A percentile compares a stretch with the other conserved stretches of the same genome.
Evolutionary conservation across 1,140 invertebrate genomes (phyloP).

Genomic region (Manduca sexta): DNA sequence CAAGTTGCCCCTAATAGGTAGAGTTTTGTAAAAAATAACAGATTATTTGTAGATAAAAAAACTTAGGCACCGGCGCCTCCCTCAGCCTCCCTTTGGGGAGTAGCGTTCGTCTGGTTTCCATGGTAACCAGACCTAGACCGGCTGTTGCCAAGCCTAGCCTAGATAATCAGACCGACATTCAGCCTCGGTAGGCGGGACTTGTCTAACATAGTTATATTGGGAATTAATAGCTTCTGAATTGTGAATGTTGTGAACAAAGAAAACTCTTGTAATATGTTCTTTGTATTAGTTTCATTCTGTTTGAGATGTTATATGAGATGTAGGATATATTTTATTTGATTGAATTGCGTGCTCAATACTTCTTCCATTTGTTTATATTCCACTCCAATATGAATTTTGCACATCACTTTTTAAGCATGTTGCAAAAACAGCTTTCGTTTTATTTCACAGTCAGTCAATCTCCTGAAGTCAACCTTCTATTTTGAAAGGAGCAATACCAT

Average conservation of each 20-base stretch:
- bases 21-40: not conserved
- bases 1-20: not conserved
- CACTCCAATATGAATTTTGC: no score
- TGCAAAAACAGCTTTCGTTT: no score
- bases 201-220: not conserved
- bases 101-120: slow-evolving; percentile 15
- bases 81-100: slow-evolving; percentile 3
- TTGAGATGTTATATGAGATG: no score
- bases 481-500: no score
- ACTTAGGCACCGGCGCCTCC: not conserved
- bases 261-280: no score
- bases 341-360: no score
- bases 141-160: not conserved
- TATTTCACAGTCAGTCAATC: no score
- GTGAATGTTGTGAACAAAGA: not conserved
- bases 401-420: no score
- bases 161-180: not conserved
- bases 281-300: no score
- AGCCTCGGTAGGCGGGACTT: not conserved
- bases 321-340: no score
- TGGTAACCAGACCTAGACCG: slow-evolving; percentile 11
- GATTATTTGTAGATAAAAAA: not conserved
- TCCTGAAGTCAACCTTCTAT: no score
- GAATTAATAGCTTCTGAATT: not conserved
- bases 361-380: no score